Base-by-base conservation (phyloP, 53 echinoderm and acorn worm genomes). In the Holothuria leucospilota region DNA sequence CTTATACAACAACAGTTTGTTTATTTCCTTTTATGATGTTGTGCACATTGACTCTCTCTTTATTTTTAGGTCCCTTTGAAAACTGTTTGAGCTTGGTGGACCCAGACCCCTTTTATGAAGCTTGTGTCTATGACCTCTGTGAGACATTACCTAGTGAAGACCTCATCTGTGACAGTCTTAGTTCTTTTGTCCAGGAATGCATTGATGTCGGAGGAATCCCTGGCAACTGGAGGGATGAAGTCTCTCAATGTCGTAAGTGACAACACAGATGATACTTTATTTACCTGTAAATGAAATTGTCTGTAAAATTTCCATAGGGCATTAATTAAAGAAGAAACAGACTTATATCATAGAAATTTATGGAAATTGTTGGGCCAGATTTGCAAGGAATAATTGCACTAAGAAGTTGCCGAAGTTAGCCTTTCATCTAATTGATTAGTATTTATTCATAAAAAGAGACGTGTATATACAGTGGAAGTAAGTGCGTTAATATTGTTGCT, bases 41-140 rank as follows among this genome's bases (percentile, higher is more conserved):
- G n/a, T n/a, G 67, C 21, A 30, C 4, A 20, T 28, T 25, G n/a
- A 28, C 12, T 56, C 5, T 56, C 56, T 56, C 56, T 56, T 15
- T 2, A 56, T 26, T 77, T 40, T 21, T 77, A 89, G 93, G 93
- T 39, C 88, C 89, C 20, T 88, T 93, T 51, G 74, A 78, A 24
- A 34, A 66, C 52, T 93, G 93, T 25, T 86, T 88, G 46, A 66
- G 63, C 65, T 66, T 87, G 15, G 86, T 90, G 15, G 91, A 93
- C 60, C 91, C 93, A 38, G 67, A 78, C 7, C 71, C 59, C 21
- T 93, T 84, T 72, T 85, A 91, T 42, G 73, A 90, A 46, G 88
- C 85, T 0, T 93, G 93, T 60, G 64, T 85, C 7, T 93, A 86
- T 86, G 93, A 93, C 23, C 71, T 93, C 4, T 93, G 93, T 74